Percentiles rank a stretch among this genome's conserved stretches.
phyloP scores from a whole-genome alignment of 2,797 vertebrate species.

The Phrynocephalus forsythii region DNA sequence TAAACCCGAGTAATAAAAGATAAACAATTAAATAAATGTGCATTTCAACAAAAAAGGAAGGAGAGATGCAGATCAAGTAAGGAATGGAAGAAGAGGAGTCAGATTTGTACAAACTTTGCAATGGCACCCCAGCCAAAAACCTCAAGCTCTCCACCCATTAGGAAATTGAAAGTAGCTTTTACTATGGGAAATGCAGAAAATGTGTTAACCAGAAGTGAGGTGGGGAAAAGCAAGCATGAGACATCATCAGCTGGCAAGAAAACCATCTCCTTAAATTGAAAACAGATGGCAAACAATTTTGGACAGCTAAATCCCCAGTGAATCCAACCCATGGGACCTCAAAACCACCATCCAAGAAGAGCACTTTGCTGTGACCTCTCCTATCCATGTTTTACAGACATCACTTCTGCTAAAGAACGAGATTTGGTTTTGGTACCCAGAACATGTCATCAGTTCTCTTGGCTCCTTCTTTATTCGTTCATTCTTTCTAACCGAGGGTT shows the following conservation, averaged over 20 bases:
- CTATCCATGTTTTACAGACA: neutral
- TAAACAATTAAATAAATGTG: neutral
- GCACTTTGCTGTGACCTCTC: neutral
- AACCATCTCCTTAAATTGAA: slow-evolving; percentile 40
- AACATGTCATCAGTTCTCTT: slow-evolving; percentile 13
- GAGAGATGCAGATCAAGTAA: slow-evolving; percentile 40
- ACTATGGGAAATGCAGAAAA: slow-evolving; percentile 57
- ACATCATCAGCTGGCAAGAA: slow-evolving; percentile 52
- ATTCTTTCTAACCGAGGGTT: slow-evolving; percentile 33
- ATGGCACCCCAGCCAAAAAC: slow-evolving; percentile 57
- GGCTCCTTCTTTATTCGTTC: slow-evolving; percentile 23
- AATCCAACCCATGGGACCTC: neutral
- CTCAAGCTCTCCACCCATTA: slow-evolving; percentile 48
- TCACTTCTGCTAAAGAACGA: accelerated
- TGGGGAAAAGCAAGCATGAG: slow-evolving; percentile 62
- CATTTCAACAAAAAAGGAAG: slow-evolving; percentile 20
- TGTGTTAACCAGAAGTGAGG: slow-evolving; percentile 58
- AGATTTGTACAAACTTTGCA: slow-evolving; percentile 46
- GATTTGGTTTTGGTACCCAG: accelerated
- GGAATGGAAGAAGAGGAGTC: neutral
- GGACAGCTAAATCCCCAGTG: slow-evolving; percentile 51
- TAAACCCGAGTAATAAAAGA: neutral
- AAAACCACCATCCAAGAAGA: neutral
- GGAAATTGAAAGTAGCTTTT: slow-evolving; percentile 55
- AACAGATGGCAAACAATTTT: slow-evolving; percentile 35